phyloP scores from a whole-genome alignment of 1,140 invertebrate genomes.

The Drosophila bipectinata region DNA sequence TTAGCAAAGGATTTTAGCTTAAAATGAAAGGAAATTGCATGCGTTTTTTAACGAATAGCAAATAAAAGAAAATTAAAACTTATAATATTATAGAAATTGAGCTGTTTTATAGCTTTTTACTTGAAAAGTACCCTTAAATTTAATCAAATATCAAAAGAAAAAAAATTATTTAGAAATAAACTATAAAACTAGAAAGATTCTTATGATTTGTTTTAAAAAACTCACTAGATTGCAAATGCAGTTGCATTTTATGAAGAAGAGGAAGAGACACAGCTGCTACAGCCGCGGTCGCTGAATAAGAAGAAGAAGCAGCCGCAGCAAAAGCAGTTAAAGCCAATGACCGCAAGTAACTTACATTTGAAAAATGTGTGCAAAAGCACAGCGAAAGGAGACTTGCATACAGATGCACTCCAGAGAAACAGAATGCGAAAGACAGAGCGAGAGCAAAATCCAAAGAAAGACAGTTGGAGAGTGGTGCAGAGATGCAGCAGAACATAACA shows the following conservation, averaged over 20 bases:
- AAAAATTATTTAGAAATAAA: conserved; percentile 10
- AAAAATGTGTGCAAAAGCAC: conserved; percentile 83
- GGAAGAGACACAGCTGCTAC: conserved; percentile 6
- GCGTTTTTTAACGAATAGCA: neutral
- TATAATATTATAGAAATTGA: neutral
- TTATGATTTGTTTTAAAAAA: neutral
- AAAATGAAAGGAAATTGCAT: conserved; percentile 21
- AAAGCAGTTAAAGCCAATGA: conserved; percentile 81
- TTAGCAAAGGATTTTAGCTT: conserved; percentile 31
- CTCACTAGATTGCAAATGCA: conserved; percentile 22
- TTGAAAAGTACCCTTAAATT: too few species aligned
- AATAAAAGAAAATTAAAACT: neutral
- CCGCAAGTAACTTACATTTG: conserved; percentile 84
- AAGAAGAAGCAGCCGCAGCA: conserved; percentile 13
- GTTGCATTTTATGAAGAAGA: conserved; percentile 36
- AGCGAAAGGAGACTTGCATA: conserved; percentile 73
- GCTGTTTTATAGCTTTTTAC: too few species aligned
- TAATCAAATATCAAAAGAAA: conserved; percentile 25
- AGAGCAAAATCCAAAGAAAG: neutral
- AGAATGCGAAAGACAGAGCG: conserved; percentile 12
- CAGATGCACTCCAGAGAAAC: conserved; percentile 45
- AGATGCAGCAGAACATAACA: conserved; percentile 79
- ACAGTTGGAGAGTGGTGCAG: conserved; percentile 29
- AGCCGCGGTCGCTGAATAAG: conserved; percentile 36
- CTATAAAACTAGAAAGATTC: conserved; percentile 8